Base-by-base conservation (phyloP, 2,888 invertebrate species). In the Galerucella nymphaeae region DNA sequence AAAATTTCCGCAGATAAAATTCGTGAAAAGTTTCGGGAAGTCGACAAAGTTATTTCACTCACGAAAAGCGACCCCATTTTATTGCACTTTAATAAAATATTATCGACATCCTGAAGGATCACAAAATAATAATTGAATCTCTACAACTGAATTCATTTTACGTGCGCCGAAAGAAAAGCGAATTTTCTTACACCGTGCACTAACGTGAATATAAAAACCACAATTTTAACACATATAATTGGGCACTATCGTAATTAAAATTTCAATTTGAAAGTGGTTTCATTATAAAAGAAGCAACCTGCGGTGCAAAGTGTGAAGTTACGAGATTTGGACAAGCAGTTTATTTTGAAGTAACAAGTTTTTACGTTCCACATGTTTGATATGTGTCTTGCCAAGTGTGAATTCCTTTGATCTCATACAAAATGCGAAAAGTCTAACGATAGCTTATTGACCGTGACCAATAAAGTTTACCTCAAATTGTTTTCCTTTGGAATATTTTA, bases 61-160 rank as follows among this genome's bases (percentile, higher is more conserved):
- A 66, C 73, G 74, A 74, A 71, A 66, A 74, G 67, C 71, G 74
- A 73, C 76, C 76, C 71, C 70, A 74, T 78, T 81, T 79, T 79
- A 78, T 77, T 77, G 70, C 76, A 69, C 75, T 78, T 81, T 79
- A 79, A 80, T 79, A 80, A 80, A 81, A 80, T 80, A 77, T 78
- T 76, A 80, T 77, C 75, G 71, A 70, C 70, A 73, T 71, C 70
- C 66, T 53, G 59, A 62, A 65, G 61, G 48, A 55, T 66, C 53
- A 66, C 55, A 57, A 68, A 45, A 72, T 62, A 58, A 70, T 76
- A 73, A 73, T 73, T 73, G 73, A 73, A 62, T 73, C 70, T 63
- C 70, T 68, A 50, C 68, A 61, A 61, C n/a, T 20, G 38, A 59
- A 59, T 38, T 59, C 30, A 59, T 45, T 53, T 65, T 50, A 64